These are phyloP conservation scores for Hybognathus amarus DNA, from an alignment of 2,797 vertebrate species.

Conservation along the genomic window DNA sequence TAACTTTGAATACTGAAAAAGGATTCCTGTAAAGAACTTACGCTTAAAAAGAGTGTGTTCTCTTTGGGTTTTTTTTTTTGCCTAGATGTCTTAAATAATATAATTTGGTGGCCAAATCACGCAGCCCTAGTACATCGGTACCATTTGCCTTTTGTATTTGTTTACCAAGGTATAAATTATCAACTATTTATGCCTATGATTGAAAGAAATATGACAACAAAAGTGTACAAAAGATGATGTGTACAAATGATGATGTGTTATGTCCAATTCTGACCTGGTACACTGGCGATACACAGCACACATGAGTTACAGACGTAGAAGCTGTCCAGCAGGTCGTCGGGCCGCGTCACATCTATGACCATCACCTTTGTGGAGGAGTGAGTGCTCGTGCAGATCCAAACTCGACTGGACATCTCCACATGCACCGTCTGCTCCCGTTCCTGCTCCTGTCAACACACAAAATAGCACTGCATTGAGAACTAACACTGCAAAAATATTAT, in stretches of 20 bases:
- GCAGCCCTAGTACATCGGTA: not conserved
- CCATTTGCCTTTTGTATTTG: not conserved
- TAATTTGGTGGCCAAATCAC: not conserved
- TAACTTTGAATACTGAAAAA: not conserved
- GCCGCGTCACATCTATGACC: conserved; percentile 92
- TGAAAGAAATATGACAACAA: conserved; percentile 63
- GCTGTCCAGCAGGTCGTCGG: conserved; percentile 92
- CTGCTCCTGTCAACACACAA: conserved; percentile 71
- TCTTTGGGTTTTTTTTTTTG: not conserved
- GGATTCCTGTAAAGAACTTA: not conserved
- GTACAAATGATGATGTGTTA: not conserved
- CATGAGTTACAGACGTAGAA: conserved; percentile 98
- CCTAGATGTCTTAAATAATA: not conserved
- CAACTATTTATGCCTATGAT: not conserved
- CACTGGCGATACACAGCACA: conserved; percentile 92
- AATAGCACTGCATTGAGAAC: not conserved
- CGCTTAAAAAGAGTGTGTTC: not conserved
- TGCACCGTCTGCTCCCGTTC: conserved; percentile 75
- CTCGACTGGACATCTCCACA: conserved; percentile 82
- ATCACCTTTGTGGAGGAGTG: conserved; percentile 95
- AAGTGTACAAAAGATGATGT: not conserved
- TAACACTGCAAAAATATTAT: not conserved
- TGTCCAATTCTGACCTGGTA: conserved; percentile 84
- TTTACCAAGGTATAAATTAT: not conserved
- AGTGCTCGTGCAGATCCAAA: conserved; percentile 97